phyloP scores from a whole-genome alignment of 2,888 invertebrate species.

The Ophion costatus region DNA sequence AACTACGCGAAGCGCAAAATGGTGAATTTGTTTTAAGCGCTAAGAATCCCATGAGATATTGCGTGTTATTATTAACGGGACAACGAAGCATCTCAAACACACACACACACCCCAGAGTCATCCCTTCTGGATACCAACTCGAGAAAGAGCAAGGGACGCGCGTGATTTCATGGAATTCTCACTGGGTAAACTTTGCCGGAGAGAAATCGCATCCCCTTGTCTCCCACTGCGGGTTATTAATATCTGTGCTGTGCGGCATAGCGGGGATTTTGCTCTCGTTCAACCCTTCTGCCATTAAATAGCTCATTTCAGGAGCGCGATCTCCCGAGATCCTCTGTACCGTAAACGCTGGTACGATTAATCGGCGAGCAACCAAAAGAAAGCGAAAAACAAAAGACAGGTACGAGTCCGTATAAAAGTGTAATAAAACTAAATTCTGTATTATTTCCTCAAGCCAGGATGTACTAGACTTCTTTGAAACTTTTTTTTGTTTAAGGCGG shows the following conservation, averaged over 20 bases:
- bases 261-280: slow-evolving; percentile 51
- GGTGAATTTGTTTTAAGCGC: background rate
- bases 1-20: background rate
- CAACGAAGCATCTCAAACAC: slow-evolving; percentile 13
- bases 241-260: slow-evolving; percentile 63
- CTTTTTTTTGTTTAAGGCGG: too few relatives aligned
- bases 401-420: background rate
- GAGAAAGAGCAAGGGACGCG: slow-evolving; percentile 51
- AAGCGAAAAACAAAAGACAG: slow-evolving; percentile 13
- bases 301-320: slow-evolving; percentile 45
- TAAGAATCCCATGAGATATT: slow-evolving; percentile 23
- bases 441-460: too few relatives aligned
- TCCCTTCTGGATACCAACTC: slow-evolving; percentile 5
- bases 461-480: too few relatives aligned
- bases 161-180: slow-evolving; percentile 63
- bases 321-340: slow-evolving; percentile 19
- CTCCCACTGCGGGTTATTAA: slow-evolving; percentile 55
- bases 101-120: background rate
- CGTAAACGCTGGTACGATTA: slow-evolving; percentile 50
- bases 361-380: slow-evolving; percentile 31
- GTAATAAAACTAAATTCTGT: too few relatives aligned
- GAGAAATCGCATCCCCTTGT: slow-evolving; percentile 47
- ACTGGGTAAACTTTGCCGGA: slow-evolving; percentile 56
- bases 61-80: slow-evolving; percentile 35
- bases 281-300: slow-evolving; percentile 42